Base-by-base conservation (phyloP, 2,888 invertebrate genomes). In the Chorisops tibialis region DNA sequence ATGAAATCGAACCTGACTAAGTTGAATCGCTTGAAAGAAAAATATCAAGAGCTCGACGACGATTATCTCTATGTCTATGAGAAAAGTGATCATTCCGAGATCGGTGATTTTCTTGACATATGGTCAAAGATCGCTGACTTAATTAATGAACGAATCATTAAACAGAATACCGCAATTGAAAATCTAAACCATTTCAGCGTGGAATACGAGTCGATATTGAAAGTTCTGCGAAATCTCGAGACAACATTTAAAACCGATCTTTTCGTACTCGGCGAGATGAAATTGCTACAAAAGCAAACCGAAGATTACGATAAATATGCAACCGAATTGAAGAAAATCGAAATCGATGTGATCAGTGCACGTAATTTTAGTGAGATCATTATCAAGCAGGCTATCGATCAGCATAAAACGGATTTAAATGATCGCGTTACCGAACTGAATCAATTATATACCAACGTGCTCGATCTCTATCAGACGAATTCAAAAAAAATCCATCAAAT, bases 281-380 rank as follows among this genome's bases (percentile, higher is more conserved):
- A 63, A 67, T 68, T 51, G 22, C 65, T 49, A 64, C 66, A 62
- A 48, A 47, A 64, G 24, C 64, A 64, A 43, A 24, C 54, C 1
- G n/a, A 59, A 12, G 58, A 64, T n/a, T 69, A 68, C 43, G 67
- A 73, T 38, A 68, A 68, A 7, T 66, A 68, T 58, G 69, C 67
- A n/a, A 75, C 74, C 65, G 77, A 78, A 51, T 64, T 78, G 14
- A 75, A 77, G 4, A 78, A 78, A 43, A 71, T 75, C 2, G 77
- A 78, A 68, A 78, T 78, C 18, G 78, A 78, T 71, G 76, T 78
- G 12, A 78, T 77, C 5, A 78, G 78, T 63, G 76, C 75, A 0
- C 71, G 76, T 1, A 78, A 78, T 63, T 78, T 78, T 35, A 76
- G 77, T 60, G 77, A 78, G 65, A 75, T 77, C 12, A 70, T 78